Evolutionary conservation across 2,113 vertebrate species (phyloP).

Genomic region (Kobus ellipsiprymnus): DNA sequence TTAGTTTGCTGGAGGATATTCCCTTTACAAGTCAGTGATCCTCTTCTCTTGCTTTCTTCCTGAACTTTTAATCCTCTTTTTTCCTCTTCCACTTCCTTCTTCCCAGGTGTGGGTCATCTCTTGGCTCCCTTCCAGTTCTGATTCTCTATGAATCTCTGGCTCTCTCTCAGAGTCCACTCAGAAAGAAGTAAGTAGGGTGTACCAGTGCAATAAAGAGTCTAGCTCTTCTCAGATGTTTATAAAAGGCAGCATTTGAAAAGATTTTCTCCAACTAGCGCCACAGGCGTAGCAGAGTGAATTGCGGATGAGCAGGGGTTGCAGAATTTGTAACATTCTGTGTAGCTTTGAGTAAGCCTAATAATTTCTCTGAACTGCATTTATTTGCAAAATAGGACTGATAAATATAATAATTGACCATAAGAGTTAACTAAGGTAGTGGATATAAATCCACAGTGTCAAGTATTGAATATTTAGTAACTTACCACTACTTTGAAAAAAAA

Average conservation of each 20-base stretch:
- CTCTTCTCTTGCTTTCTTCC: background rate
- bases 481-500: background rate
- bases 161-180: background rate
- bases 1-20: background rate
- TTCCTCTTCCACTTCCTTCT: background rate
- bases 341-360: background rate
- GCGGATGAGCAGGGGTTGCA: background rate
- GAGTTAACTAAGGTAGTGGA: background rate
- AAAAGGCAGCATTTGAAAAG: background rate
- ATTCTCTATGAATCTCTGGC: background rate
- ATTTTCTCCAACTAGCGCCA: background rate
- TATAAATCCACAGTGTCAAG: background rate
- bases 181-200: background rate
- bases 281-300: background rate
- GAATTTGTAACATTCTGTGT: background rate
- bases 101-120: background rate
- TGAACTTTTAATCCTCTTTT: background rate
- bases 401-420: background rate
- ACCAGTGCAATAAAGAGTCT: background rate
- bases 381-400: background rate
- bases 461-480: background rate
- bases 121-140: background rate
- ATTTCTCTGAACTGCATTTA: background rate
- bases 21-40: background rate
- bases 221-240: background rate